Percentiles rank a stretch among this genome's conserved stretches.
These are phyloP conservation scores for Polymixis flavicincta DNA, from an alignment of 2,888 invertebrate genomes.

Conservation along the genomic window DNA sequence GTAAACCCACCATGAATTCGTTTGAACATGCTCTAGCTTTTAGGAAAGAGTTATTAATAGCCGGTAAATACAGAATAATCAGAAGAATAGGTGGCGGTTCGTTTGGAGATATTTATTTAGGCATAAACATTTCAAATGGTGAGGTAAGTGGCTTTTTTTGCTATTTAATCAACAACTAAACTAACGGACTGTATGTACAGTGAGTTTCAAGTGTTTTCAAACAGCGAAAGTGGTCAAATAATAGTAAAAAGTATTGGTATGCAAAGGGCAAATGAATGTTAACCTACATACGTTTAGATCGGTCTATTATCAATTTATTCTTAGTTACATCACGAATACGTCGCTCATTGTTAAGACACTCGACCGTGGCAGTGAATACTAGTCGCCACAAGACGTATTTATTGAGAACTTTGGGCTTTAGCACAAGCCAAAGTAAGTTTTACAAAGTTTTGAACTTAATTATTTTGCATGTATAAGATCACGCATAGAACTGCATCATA, in stretches of 20 bases:
- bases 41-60: conserved; percentile 67
- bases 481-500: neutral
- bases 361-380: conserved; percentile 54
- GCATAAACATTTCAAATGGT: conserved; percentile 96
- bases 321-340: conserved; percentile 55
- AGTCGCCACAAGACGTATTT: conserved; percentile 15
- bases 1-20: conserved; percentile 60
- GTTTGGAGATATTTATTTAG: conserved; percentile 99
- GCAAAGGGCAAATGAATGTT: conserved; percentile 67
- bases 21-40: conserved; percentile 67
- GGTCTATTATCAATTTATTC: conserved; percentile 58
- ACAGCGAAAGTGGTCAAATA: conserved; percentile 35
- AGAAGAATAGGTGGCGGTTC: conserved; percentile 99
- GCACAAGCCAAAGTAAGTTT: conserved; percentile 18
- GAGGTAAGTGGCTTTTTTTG: conserved; percentile 91
- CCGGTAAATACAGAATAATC: conserved; percentile 96
- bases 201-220: conserved; percentile 27
- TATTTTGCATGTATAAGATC: neutral
- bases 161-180: conserved; percentile 22
- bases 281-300: conserved; percentile 62
- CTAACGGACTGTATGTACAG: conserved; percentile 3
- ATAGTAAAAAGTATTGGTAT: conserved; percentile 59
- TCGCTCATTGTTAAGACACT: conserved; percentile 34
- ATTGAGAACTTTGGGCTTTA: conserved; percentile 12
- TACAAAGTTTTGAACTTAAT: conserved; percentile 11